These are phyloP conservation scores for Lycodopsis pacificus DNA, from an alignment of 2,797 vertebrate species.

Conservation along the genomic window DNA sequence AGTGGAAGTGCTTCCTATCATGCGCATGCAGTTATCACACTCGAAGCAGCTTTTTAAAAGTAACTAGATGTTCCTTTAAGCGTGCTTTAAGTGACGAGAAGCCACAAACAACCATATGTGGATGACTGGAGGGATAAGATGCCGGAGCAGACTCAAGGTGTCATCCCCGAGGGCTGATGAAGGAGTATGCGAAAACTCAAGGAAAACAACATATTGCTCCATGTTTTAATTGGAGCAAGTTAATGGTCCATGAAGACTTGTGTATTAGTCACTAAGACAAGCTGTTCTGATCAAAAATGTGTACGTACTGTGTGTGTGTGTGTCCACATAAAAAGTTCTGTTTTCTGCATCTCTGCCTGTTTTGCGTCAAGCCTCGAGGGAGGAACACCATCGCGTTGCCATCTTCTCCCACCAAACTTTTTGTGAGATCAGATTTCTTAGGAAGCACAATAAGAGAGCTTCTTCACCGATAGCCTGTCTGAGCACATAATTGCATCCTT, in stretches of 20 bases:
- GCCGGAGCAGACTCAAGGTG: conserved; percentile 71
- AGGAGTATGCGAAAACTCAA: conserved; percentile 65
- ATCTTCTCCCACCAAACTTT: conserved; percentile 50
- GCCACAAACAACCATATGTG: conserved; percentile 71
- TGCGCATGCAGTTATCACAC: conserved; percentile 1
- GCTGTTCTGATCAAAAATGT: conserved; percentile 75
- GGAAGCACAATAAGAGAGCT: conserved; percentile 29
- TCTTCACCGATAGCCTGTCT: conserved; percentile 1
- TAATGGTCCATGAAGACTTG: conserved; percentile 81
- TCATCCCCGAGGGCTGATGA: conserved; percentile 72
- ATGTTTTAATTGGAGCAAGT: conserved; percentile 84
- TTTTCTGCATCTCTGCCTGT: conserved; percentile 54
- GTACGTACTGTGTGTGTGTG: conserved; percentile 21
- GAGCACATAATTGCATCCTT: neutral
- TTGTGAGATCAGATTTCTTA: conserved; percentile 27
- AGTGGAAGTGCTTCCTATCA: neutral
- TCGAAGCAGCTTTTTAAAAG: conserved; percentile 20
- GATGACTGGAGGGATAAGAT: conserved; percentile 66
- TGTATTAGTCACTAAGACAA: conserved; percentile 82
- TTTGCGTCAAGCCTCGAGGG: conserved; percentile 45
- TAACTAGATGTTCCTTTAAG: conserved; percentile 34
- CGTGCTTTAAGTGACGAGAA: conserved; percentile 48
- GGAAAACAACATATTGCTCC: conserved; percentile 86
- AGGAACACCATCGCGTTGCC: conserved; percentile 30
- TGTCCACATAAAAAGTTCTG: conserved; percentile 39